Evolutionary conservation across 1,140 invertebrate genomes (phyloP), one percentile per base, ranked within the genome.

Genomic region (Drosophila oshimai): DNA sequence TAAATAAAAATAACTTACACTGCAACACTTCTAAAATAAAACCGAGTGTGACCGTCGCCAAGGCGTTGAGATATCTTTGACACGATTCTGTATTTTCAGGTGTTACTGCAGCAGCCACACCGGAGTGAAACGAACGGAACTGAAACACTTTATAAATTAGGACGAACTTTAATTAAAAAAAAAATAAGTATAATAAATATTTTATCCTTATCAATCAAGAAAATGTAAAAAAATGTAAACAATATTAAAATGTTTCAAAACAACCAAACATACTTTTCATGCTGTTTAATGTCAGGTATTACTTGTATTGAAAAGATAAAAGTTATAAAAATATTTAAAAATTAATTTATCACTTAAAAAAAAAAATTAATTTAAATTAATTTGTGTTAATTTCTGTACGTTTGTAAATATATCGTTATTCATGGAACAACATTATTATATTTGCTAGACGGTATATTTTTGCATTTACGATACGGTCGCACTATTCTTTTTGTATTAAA

Each of bases 1-100:
- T 6, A 17, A 20, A 17, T 22, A 18, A 58, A 62, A 62, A 62
- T 62, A 58, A 58, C 58, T 62, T 62, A 62, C 58, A 61, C 58
- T 57, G 36, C 26, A 39, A 53, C 36, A 62, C 58, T 54, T 24
- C 58, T 58, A 58, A 62, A 62, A 62, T 58, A 62, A 54, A 58
- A 58, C 37, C 37, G 37, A 62, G 28, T 24, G 53, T 57, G 47
- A 15, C 46, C 53, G 41, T 26, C 24, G 41, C 12, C 7, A 1
- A 26, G 53, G 18, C 18, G 12, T 10, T 44, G 6, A 26, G 26
- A 17, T 28, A 6, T 31, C 10, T 22, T 4, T 3, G 7, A 6
- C 6, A 5, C 13, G 1, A 9, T 51, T 33, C 6, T 3, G 6
- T 17, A 33, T 50, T 20, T 31, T 22, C 10, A 0, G 3, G 5